Conservation (phyloP, 2,113 vertebrate genomes). For the Enhydra lutris region DNA sequence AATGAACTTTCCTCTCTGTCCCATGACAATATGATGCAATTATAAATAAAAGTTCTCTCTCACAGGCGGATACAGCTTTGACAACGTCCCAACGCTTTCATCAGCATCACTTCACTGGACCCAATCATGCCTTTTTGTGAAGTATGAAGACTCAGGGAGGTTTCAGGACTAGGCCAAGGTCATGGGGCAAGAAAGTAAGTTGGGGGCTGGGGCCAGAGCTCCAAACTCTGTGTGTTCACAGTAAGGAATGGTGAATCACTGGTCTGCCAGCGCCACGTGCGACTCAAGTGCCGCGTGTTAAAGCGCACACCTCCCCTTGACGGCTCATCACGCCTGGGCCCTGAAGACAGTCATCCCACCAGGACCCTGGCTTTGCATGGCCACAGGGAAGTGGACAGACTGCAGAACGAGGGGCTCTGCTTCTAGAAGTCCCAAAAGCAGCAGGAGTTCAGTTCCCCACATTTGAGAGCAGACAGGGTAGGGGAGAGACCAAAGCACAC, state of each 20-base stretch:
- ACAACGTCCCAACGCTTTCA: background rate
- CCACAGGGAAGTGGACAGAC: background rate
- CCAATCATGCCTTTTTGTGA: background rate
- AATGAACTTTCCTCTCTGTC: background rate
- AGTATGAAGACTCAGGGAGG: background rate
- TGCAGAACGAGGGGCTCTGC: background rate
- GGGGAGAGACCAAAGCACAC: background rate
- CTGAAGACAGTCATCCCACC: background rate
- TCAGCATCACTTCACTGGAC: background rate
- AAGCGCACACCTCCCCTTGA: background rate
- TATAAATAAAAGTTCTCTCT: background rate
- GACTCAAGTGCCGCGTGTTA: background rate
- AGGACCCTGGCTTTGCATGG: background rate
- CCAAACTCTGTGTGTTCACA: background rate
- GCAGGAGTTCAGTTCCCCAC: background rate
- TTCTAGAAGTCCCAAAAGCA: background rate
- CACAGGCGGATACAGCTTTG: background rate
- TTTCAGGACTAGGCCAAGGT: background rate
- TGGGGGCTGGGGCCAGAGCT: background rate
- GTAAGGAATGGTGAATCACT: background rate
- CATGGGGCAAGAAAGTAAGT: background rate
- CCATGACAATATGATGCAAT: background rate
- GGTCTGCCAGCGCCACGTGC: background rate
- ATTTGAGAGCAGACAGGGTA: background rate
- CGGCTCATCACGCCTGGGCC: background rate